phyloP scores from a whole-genome alignment of 2,888 invertebrate genomes.

The Drosophila neonasuta region DNA sequence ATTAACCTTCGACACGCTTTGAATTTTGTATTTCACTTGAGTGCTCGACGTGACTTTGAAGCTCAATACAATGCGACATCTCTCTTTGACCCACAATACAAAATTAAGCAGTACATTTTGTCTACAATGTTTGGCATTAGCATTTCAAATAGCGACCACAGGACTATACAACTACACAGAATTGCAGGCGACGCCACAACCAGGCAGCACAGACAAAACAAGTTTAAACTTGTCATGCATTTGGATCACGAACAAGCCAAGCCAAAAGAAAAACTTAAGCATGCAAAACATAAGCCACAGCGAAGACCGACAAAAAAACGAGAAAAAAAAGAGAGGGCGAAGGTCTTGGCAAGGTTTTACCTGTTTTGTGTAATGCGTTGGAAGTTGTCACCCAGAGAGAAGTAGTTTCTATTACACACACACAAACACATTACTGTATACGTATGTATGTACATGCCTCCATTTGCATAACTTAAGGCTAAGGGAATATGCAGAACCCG shows the following conservation, averaged over 20 bases:
- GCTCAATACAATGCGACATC: slow-evolving; percentile 33
- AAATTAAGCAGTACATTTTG: slow-evolving; percentile 29
- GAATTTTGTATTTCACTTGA: slow-evolving; percentile 33
- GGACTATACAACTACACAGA: slow-evolving; percentile 14
- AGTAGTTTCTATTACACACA: slow-evolving; percentile 5
- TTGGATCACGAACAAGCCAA: slow-evolving; percentile 45
- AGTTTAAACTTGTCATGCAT: slow-evolving; percentile 47
- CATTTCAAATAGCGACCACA: slow-evolving; percentile 59
- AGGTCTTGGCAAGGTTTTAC: slow-evolving; percentile 18
- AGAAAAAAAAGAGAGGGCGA: slow-evolving; percentile 1
- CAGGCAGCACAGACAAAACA: slow-evolving; percentile 10
- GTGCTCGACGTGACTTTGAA: slow-evolving; percentile 41
- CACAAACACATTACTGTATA: too few species aligned
- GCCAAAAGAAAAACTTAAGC: slow-evolving; percentile 19
- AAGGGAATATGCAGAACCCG: slow-evolving; percentile 5
- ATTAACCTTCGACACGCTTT: slow-evolving; percentile 45
- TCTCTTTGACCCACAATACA: slow-evolving; percentile 28
- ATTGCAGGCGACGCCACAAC: not conserved
- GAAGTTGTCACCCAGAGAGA: slow-evolving; percentile 31
- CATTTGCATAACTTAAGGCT: slow-evolving; percentile 39
- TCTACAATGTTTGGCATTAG: slow-evolving; percentile 38
- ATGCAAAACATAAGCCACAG: slow-evolving; percentile 24
- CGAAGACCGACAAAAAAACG: slow-evolving; percentile 6
- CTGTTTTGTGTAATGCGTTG: slow-evolving; percentile 24
- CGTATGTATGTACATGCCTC: not conserved